Conservation (phyloP, 2,888 invertebrate species). For the Thecophora atra region DNA sequence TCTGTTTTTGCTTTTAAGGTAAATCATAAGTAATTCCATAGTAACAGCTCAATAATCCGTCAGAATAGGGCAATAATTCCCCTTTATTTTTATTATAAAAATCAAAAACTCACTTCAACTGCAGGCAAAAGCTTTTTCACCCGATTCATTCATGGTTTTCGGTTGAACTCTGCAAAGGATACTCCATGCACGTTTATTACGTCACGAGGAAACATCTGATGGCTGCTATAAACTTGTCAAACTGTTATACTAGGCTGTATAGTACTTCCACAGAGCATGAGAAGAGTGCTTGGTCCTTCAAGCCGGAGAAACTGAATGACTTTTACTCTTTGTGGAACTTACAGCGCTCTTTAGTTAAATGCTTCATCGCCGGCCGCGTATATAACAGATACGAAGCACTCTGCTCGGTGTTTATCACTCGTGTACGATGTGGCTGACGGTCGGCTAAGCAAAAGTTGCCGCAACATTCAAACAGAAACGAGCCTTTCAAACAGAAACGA, state of each 20-base stretch:
- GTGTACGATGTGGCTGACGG: constrained; percentile 10
- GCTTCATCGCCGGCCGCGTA: background rate
- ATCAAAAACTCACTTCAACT: background rate
- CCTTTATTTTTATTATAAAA: background rate
- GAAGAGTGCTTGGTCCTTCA: background rate
- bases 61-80: background rate
- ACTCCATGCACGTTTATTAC: background rate
- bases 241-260: constrained; percentile 1
- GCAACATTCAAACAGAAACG: constrained; percentile 47
- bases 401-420: background rate
- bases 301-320: background rate
- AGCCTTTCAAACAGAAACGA: constrained; percentile 57
- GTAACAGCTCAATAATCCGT: too few species aligned
- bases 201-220: constrained; percentile 14
- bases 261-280: background rate
- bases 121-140: constrained; percentile 4
- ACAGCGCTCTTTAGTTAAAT: background rate
- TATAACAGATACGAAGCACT: constrained; percentile 18
- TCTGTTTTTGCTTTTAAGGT: too few species aligned
- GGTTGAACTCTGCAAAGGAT: constrained; percentile 1
- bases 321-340: background rate
- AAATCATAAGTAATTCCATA: too few species aligned
- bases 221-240: background rate
- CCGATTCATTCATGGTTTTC: constrained; percentile 23
- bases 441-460: constrained; percentile 50